A percentile compares a stretch with the other conserved stretches of the same genome.
Conservation (phyloP, 2,797 vertebrate genomes). For the Thamnophis elegans region DNA sequence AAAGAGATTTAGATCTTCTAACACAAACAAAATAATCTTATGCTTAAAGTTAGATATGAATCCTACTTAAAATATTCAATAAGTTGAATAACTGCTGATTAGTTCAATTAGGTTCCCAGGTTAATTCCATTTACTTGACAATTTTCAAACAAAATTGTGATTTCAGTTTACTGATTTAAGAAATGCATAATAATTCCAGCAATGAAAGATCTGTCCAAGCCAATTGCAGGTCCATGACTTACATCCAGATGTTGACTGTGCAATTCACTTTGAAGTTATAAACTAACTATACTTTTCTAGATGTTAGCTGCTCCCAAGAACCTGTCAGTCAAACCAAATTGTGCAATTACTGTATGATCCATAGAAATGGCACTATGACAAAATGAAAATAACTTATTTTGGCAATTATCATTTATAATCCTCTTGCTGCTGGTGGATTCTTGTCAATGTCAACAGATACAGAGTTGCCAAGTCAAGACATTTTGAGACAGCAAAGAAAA, state of each 20-base stretch:
- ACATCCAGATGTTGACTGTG: slow-evolving; percentile 6
- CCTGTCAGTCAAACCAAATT: background rate
- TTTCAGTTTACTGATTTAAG: slow-evolving; percentile 25
- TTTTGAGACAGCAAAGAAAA: background rate
- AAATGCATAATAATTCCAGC: slow-evolving; percentile 11
- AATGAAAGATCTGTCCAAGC: slow-evolving; percentile 33
- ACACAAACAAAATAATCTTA: background rate
- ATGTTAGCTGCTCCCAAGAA: background rate
- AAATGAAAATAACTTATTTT: slow-evolving; percentile 18
- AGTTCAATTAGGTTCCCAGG: background rate
- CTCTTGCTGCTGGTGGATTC: background rate
- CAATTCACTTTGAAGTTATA: slow-evolving; percentile 1
- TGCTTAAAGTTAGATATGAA: background rate
- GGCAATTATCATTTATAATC: background rate
- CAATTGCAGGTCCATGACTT: slow-evolving; percentile 19
- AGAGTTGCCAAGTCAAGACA: background rate
- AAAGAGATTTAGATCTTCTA: background rate
- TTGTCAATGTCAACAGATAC: slow-evolving; percentile 8
- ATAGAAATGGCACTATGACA: slow-evolving; percentile 20
- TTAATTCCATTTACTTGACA: background rate
- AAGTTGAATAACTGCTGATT: background rate
- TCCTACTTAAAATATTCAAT: background rate
- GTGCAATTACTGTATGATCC: slow-evolving; percentile 14
- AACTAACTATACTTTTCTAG: slow-evolving; percentile 12
- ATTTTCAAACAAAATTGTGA: background rate